Percentiles rank a stretch among this genome's conserved stretches.
Evolutionary conservation across 2,888 invertebrate genomes (phyloP).

Genomic region (Ganaspis brasiliensis): DNA sequence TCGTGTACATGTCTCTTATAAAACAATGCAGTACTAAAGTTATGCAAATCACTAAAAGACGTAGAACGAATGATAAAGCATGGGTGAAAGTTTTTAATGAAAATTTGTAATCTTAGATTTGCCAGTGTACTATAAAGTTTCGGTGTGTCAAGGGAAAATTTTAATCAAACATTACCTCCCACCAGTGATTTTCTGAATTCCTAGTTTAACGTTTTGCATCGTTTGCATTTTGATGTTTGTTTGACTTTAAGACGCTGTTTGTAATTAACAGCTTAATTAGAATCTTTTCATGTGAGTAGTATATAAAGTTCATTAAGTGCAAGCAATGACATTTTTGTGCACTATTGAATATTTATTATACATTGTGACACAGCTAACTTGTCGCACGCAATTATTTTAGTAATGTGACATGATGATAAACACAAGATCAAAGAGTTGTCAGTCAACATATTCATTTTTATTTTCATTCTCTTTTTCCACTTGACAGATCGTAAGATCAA

Average conservation of each 20-base stretch:
- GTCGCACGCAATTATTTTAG: no score
- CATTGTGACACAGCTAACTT: no score
- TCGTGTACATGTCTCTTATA: not conserved
- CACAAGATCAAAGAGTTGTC: no score
- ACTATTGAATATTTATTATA: no score
- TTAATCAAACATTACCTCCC: conserved; percentile 27
- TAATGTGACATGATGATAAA: no score
- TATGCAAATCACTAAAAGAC: conserved; percentile 68
- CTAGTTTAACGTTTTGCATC: conserved; percentile 32
- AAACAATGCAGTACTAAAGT: conserved; percentile 56
- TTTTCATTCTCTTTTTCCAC: no score
- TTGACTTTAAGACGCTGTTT: not conserved
- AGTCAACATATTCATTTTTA: no score
- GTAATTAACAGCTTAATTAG: no score
- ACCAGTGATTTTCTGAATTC: conserved; percentile 18
- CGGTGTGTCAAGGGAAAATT: conserved; percentile 8
- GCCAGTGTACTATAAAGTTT: conserved; percentile 58
- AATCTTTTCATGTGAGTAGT: no score
- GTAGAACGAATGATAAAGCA: conserved; percentile 40
- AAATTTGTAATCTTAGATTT: conserved; percentile 76
- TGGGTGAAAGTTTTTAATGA: conserved; percentile 75
- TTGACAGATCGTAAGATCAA: no score
- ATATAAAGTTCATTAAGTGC: no score
- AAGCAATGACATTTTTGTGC: no score
- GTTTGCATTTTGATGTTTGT: conserved; percentile 11